Conservation (phyloP, 35 echinoderm and acorn worm genomes). For the Amphiura filiformis region DNA sequence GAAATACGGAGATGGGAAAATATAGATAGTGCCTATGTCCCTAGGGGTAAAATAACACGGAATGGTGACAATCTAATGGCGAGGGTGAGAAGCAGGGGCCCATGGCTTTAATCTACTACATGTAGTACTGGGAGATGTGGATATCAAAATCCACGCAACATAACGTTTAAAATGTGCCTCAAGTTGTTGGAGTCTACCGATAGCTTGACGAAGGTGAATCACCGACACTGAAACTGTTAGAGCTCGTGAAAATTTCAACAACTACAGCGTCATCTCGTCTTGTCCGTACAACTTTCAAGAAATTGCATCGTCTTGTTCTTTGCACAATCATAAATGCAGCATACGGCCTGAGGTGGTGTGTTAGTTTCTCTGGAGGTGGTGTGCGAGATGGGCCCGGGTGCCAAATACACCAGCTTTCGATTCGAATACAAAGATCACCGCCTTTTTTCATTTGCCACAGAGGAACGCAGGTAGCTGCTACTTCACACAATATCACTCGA, state of each 20-base stretch:
- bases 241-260: constrained; percentile 3
- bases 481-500: neutral
- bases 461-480: neutral
- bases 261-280: neutral
- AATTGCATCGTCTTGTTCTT: neutral
- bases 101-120: too few relatives aligned
- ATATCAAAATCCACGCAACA: too few relatives aligned
- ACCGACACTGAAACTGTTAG: neutral
- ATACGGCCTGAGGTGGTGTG: neutral
- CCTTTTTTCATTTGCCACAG: neutral
- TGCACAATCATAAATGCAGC: too few relatives aligned
- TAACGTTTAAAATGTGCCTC: too few relatives aligned
- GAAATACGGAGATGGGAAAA: too few relatives aligned
- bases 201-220: neutral
- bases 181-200: neutral
- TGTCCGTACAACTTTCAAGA: constrained; percentile 1
- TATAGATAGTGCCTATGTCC: neutral
- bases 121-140: too few relatives aligned
- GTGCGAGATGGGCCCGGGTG: neutral
- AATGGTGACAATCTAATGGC: neutral
- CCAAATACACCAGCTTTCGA: neutral
- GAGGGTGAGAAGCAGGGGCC: too few relatives aligned
- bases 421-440: neutral
- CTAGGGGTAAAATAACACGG: neutral
- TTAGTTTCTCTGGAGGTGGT: neutral